A percentile compares a stretch with the other conserved stretches of the same genome.
These are phyloP conservation scores for Noctua janthina DNA, from an alignment of 2,888 invertebrate genomes.

Conservation along the genomic window DNA sequence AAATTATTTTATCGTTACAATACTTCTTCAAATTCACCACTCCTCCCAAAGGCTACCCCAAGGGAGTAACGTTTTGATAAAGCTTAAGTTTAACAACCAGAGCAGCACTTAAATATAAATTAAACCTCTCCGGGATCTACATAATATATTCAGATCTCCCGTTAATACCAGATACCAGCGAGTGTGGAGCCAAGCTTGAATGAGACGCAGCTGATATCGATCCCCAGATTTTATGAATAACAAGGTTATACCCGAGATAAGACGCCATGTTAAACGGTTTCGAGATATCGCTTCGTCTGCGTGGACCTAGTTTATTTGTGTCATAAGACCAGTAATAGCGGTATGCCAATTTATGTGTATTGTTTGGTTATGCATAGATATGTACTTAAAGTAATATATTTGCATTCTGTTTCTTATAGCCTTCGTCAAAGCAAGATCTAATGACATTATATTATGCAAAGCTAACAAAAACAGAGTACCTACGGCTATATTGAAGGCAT, in stretches of 20 bases:
- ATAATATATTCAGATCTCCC: slow-evolving; percentile 46
- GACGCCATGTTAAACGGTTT: slow-evolving; percentile 42
- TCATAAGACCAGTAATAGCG: neutral
- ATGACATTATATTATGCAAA: neutral
- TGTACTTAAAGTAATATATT: neutral
- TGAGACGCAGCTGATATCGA: slow-evolving; percentile 55
- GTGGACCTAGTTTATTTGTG: slow-evolving; percentile 5
- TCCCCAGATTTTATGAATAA: slow-evolving; percentile 60
- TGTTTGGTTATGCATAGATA: slow-evolving; percentile 1
- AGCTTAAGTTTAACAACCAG: slow-evolving; percentile 48
- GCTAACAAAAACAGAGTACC: neutral
- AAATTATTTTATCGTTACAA: slow-evolving; percentile 1
- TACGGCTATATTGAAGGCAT: neutral
- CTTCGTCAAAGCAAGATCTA: too few relatives aligned
- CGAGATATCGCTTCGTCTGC: slow-evolving; percentile 31
- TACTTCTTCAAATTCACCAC: slow-evolving; percentile 21
- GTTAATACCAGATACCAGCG: slow-evolving; percentile 41
- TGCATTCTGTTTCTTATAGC: neutral
- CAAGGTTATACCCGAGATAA: slow-evolving; percentile 47
- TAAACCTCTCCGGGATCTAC: slow-evolving; percentile 33
- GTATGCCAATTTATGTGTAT: slow-evolving; percentile 9
- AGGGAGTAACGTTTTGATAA: slow-evolving; percentile 24
- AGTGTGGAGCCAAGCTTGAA: slow-evolving; percentile 42
- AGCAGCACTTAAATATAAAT: slow-evolving; percentile 38
- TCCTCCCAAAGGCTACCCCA: neutral